Base-by-base conservation (phyloP, 2,888 invertebrate genomes). In the Ennomos fuscantarius region DNA sequence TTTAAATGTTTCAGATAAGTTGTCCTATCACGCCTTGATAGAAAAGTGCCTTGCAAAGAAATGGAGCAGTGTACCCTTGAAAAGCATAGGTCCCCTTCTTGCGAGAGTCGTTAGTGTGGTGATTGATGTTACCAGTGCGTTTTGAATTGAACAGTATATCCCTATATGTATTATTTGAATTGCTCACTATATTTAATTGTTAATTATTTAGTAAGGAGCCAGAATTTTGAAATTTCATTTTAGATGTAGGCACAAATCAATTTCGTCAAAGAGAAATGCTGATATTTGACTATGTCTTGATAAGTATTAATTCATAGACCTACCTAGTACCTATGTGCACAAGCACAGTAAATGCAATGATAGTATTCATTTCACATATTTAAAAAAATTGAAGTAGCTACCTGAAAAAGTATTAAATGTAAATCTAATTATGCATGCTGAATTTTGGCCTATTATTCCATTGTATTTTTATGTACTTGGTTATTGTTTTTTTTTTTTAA, bases 31-130 rank as follows among this genome's bases (percentile, higher is more conserved):
- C 65, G 70, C 75, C 8, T 66, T 75, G 39, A 79, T 92, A 46
- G 92, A 92, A 63, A 86, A 85, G 57, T 92, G 92, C 55, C 78
- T 92, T 32, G 66, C 76, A 10, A 74, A 67, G n/a, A 89, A 84
- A 73, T 92, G 92, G 91, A 74, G 65, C 42, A 71, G 71, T 6
- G 62, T 92, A 0, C 79, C 87, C 1, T 59, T 65, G 47, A 86
- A 84, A 54, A 89, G 84, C 56, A 87, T 92, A 44, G 73, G 74
- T 11, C 90, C 91, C 0, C 66, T 92, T 35, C 71, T 92, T 34
- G 84, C 86, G 8, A 78, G 91, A 66, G 84, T 92, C 33, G 87
- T 91, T 3, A 82, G 78, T 62, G 75, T 87, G 50, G 75, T 92
- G 32, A 73, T 92, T 35, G 87, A 91, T 71, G 73, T 88, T 15